Evolutionary conservation across 2,888 invertebrate genomes (phyloP), one percentile per base, ranked within the genome.

Genomic region (Icerya purchasi): DNA sequence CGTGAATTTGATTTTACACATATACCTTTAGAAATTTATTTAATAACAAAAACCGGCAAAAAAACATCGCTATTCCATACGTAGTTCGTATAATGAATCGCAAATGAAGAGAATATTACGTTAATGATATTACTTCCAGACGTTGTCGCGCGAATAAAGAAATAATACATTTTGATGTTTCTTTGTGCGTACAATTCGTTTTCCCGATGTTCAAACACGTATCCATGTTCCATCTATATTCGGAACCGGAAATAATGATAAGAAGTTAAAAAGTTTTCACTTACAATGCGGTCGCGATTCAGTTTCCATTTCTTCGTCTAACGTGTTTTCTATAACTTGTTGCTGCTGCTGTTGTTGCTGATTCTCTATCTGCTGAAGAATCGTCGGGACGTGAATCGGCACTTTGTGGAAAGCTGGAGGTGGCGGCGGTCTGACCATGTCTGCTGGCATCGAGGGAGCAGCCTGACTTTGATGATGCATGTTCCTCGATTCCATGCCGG

Each of bases 261-360:
- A 22, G 14, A 50, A 18, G 2, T 19, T 1, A 19, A 19, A n/a
- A n/a, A n/a, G n/a, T n/a, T n/a, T n/a, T n/a, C 68, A 79, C 84
- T 80, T 71, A 86, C 86, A 85, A 68, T 86, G 86, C 63, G 84
- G 85, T 72, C 85, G 81, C 64, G 73, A 70, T 66, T 79, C 76
- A 57, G 76, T 75, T 68, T 75, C 73, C 24, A 64, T 36, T 59
- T 67, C 68, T 63, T 67, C 61, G 65, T 68, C 56, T 68, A 73
- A 66, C 71, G 71, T 69, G 64, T 69, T 71, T 63, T 71, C 71
- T 2, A 70, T 68, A 66, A 68, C 69, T 19, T 65, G 68, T 72
- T 62, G 71, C 69, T 63, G 70, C 68, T 61, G 72, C 14, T 36
- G 36, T 36, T 36, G 36, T 36, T 36, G 36, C n/a, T n/a, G n/a